Evolutionary conservation across 2,888 invertebrate species (phyloP).

Genomic region (Drosophila stalkeri): DNA sequence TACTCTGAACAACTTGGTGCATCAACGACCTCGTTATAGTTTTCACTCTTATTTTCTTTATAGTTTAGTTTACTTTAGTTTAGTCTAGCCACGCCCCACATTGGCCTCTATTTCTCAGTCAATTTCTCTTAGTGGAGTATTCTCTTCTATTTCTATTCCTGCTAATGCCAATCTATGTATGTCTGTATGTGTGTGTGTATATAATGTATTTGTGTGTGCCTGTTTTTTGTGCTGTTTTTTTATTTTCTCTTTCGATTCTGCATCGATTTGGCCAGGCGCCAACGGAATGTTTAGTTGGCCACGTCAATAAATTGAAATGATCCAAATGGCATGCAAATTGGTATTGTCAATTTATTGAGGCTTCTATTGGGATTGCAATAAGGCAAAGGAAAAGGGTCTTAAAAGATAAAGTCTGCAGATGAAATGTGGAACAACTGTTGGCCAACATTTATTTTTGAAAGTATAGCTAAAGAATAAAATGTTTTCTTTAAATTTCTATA

Average conservation of each 20-base stretch:
- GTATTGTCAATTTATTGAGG: slow-evolving; percentile 44
- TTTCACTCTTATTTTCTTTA: slow-evolving; percentile 29
- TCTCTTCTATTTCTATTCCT: slow-evolving; percentile 33
- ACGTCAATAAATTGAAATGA: slow-evolving; percentile 71
- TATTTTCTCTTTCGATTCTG: slow-evolving; percentile 53
- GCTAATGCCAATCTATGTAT: slow-evolving; percentile 27
- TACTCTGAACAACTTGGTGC: slow-evolving; percentile 20
- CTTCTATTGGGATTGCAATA: slow-evolving; percentile 32
- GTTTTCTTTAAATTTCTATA: neutral
- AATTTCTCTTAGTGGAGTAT: slow-evolving; percentile 45
- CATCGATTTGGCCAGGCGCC: slow-evolving; percentile 71
- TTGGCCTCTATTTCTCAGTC: slow-evolving; percentile 44
- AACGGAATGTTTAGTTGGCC: slow-evolving; percentile 68
- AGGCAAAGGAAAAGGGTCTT: neutral
- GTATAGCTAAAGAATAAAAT: neutral
- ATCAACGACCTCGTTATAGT: slow-evolving; percentile 56
- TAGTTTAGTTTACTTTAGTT: slow-evolving; percentile 18
- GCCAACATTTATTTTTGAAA: neutral
- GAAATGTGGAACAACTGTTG: neutral
- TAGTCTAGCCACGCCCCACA: slow-evolving; percentile 51
- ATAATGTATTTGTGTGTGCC: slow-evolving; percentile 19
- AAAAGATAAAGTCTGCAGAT: neutral
- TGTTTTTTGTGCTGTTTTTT: slow-evolving; percentile 32
- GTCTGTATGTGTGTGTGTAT: slow-evolving; percentile 13
- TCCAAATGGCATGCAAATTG: slow-evolving; percentile 58